Evolutionary conservation across 1,140 invertebrate species (phyloP).

Genomic region (Alviniconcha marisindica): DNA sequence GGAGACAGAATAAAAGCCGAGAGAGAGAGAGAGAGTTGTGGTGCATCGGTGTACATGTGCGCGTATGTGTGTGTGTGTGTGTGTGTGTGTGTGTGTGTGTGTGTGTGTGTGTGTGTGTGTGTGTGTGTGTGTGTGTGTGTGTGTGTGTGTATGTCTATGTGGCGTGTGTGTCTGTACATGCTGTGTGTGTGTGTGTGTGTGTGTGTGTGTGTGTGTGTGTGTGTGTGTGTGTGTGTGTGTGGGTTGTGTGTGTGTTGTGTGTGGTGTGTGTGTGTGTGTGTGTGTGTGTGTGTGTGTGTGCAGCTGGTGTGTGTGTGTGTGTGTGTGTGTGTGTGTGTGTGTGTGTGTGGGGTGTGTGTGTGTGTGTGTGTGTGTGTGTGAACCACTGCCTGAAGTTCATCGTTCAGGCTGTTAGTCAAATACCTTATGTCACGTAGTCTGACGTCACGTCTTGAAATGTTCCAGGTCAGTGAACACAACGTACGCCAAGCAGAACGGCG

Average conservation of each 20-base stretch:
- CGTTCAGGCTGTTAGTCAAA: no score
- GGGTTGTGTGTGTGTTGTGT: no score
- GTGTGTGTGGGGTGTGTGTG: no score
- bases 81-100: slow-evolving; percentile 17
- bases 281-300: slow-evolving; percentile 8
- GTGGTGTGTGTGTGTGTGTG: slow-evolving; percentile 19
- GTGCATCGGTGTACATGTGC: neutral
- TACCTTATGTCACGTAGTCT: no score
- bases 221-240: slow-evolving; percentile 5
- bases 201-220: neutral
- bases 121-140: slow-evolving; percentile 17
- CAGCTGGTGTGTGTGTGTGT: no score
- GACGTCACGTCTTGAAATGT: no score
- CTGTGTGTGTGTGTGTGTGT: slow-evolving; percentile 16
- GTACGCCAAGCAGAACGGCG: slow-evolving; percentile 61
- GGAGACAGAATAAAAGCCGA: no score
- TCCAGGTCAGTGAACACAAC: slow-evolving; percentile 58
- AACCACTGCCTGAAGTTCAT: no score
- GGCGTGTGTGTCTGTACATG: no score
- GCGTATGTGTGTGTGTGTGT: slow-evolving; percentile 4
- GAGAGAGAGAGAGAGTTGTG: no score
- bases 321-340: no score
- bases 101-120: slow-evolving; percentile 17
- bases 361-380: no score
- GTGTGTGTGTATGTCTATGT: slow-evolving; percentile 12